These are phyloP conservation scores for Columba janthina DNA, from an alignment of 2,113 vertebrate species.

Conservation along the genomic window DNA sequence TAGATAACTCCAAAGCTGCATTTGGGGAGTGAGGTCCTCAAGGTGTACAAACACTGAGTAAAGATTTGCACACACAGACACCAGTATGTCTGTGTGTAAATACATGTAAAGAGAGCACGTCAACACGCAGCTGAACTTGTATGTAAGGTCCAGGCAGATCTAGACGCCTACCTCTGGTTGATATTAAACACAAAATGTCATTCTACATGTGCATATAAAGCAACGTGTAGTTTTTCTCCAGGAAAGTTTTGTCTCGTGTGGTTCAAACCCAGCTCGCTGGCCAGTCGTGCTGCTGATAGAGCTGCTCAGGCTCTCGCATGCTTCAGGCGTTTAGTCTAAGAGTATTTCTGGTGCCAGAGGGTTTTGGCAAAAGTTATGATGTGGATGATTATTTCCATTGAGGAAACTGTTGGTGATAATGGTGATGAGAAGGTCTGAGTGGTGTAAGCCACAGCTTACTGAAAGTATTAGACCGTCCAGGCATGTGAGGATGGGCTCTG, in stretches of 20 bases:
- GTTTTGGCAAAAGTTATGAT: conserved; percentile 27
- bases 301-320: neutral
- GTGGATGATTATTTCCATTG: conserved; percentile 46
- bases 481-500: neutral
- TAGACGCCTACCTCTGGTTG: neutral
- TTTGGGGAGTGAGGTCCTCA: neutral
- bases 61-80: rapidly evolving
- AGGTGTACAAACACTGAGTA: too few species aligned
- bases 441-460: conserved; percentile 17
- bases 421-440: neutral
- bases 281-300: neutral
- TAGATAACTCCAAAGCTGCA: neutral
- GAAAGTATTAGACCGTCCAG: neutral
- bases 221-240: neutral
- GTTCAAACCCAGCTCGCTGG: neutral
- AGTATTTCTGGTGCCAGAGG: conserved; percentile 48
- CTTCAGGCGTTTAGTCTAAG: conserved; percentile 33
- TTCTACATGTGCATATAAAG: rapidly evolving
- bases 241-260: rapidly evolving
- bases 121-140: neutral
- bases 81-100: neutral
- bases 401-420: conserved; percentile 54
- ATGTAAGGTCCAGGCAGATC: neutral
- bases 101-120: neutral
- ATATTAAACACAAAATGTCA: neutral